Percentiles rank a stretch among this genome's conserved stretches.
Evolutionary conservation across 2,888 invertebrate species (phyloP).

Genomic region (Sceliomorpha sp.): DNA sequence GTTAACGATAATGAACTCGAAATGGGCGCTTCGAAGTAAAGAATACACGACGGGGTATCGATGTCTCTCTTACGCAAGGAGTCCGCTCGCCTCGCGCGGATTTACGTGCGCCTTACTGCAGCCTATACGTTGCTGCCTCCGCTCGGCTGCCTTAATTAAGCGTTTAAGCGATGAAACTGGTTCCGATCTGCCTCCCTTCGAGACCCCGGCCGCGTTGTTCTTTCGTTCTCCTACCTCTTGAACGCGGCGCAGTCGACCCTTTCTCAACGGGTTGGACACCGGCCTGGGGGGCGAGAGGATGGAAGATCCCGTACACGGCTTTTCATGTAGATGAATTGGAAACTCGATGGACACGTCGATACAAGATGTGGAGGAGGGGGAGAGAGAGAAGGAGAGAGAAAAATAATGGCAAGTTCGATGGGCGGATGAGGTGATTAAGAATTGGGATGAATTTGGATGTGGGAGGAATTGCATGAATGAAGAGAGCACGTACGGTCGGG

Average conservation of each 20-base stretch:
- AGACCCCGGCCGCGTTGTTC: constrained; percentile 42
- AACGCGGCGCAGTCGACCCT: constrained; percentile 27
- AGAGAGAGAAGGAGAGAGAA: constrained; percentile 39
- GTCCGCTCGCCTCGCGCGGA: constrained; percentile 65
- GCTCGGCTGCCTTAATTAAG: constrained; percentile 77
- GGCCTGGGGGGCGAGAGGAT: constrained; percentile 8
- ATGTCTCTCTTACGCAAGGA: constrained; percentile 66
- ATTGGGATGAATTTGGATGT: constrained; percentile 1
- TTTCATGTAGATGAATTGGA: constrained; percentile 54
- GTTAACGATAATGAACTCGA: constrained; percentile 79
- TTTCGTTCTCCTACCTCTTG: constrained; percentile 38
- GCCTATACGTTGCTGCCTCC: constrained; percentile 51
- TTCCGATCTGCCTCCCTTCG: constrained; percentile 65
- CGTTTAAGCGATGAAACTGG: constrained; percentile 80
- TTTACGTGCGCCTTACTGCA: constrained; percentile 70
- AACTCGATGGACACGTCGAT: constrained; percentile 48
- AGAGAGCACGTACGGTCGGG: too few species aligned
- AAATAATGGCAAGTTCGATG: constrained; percentile 42
- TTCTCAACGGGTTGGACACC: too few species aligned
- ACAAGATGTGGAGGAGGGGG: too few species aligned
- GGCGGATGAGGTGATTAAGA: constrained; percentile 22
- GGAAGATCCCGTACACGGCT: constrained; percentile 50
- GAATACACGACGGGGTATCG: constrained; percentile 67
- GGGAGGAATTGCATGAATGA: too few species aligned
- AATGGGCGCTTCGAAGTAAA: constrained; percentile 68